Conservation (phyloP, 2,888 invertebrate species). For the Unio pictorum region DNA sequence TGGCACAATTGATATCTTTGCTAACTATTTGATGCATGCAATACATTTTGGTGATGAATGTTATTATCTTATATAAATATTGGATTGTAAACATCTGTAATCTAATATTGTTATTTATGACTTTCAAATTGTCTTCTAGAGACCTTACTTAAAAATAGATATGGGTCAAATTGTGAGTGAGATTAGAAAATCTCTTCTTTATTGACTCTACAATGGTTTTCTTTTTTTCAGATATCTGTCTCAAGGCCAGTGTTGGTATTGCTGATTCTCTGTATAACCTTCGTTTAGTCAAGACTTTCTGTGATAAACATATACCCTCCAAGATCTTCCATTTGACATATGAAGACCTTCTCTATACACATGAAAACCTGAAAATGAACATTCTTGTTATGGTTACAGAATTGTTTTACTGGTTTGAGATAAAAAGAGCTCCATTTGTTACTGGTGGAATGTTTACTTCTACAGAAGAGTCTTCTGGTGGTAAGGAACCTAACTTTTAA, state of each 20-base stretch:
- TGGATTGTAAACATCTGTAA: no score
- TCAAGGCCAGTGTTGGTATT: conserved; percentile 80
- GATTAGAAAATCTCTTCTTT: background rate
- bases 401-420: conserved; percentile 93
- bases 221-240: conserved; percentile 67
- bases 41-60: no score
- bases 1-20: no score
- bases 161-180: no score
- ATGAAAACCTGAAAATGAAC: conserved; percentile 92
- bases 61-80: no score
- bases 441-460: conserved; percentile 8
- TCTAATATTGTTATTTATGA: no score
- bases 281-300: conserved; percentile 89
- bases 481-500: no score
- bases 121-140: no score
- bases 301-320: conserved; percentile 86
- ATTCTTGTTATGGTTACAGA: conserved; percentile 93
- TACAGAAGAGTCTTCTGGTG: no score
- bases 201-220: background rate
- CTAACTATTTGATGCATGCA: no score
- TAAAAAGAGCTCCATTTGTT: conserved; percentile 75
- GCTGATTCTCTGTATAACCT: conserved; percentile 94
- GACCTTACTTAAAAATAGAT: no score
- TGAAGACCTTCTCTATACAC: conserved; percentile 95
- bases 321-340: conserved; percentile 93